phyloP scores from a whole-genome alignment of 2,113 vertebrate species.

The Montifringilla adamsi region DNA sequence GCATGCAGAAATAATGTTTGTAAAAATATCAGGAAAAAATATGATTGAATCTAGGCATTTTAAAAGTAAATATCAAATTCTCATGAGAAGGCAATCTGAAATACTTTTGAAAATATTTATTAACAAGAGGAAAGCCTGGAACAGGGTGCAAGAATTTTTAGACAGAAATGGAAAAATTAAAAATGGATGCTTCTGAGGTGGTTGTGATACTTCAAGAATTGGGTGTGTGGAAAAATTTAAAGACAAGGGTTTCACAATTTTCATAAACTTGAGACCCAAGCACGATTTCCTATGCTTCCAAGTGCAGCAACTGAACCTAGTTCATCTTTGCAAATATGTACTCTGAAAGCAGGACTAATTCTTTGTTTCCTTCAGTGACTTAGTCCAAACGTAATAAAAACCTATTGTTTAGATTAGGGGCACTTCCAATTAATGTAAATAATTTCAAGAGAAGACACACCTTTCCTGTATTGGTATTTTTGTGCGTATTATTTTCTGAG shows the following conservation, averaged over 20 bases:
- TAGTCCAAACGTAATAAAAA: not conserved
- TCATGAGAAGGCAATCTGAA: not conserved
- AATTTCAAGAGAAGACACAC: not conserved
- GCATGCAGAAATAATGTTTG: not conserved
- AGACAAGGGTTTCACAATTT: not conserved
- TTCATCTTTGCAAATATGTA: not conserved
- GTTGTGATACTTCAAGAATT: not conserved
- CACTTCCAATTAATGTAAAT: not conserved
- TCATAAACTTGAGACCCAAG: not conserved
- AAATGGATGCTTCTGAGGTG: not conserved
- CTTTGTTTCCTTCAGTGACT: not conserved
- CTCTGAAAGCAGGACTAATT: not conserved
- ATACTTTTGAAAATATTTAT: not conserved
- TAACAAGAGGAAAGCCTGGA: not conserved
- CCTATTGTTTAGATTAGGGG: not conserved
- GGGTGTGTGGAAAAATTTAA: not conserved
- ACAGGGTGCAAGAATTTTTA: not conserved
- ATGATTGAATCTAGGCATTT: not conserved
- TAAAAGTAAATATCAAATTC: not conserved
- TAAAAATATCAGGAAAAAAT: not conserved
- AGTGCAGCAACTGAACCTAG: not conserved
- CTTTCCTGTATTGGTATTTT: not conserved
- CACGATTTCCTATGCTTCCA: not conserved
- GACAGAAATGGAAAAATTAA: not conserved
- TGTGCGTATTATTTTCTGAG: not conserved